These are phyloP conservation scores for Aphis gossypii DNA, from an alignment of 1,140 invertebrate genomes.

Conservation along the genomic window DNA sequence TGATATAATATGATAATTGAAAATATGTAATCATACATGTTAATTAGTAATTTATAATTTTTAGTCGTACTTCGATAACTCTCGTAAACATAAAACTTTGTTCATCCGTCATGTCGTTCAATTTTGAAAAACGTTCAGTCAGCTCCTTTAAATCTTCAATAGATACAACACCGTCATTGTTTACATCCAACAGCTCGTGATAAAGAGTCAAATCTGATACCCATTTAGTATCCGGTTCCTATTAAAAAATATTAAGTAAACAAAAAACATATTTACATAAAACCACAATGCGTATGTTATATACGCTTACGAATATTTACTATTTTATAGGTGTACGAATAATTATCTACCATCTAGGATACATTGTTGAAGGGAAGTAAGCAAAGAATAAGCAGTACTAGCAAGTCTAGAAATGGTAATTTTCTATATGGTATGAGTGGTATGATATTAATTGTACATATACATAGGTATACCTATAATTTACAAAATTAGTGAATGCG, in stretches of 20 bases:
- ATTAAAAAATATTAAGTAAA: neutral
- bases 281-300: neutral
- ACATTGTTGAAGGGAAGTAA: no score
- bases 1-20: no score
- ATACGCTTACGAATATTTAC: neutral
- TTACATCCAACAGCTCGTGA: constrained; percentile 80
- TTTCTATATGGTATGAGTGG: no score
- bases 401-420: no score
- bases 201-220: constrained; percentile 84
- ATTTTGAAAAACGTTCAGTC: constrained; percentile 74
- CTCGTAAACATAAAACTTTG: constrained; percentile 60
- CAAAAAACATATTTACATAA: neutral
- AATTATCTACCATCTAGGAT: neutral
- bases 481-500: no score
- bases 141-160: constrained; percentile 81
- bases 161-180: constrained; percentile 83
- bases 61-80: constrained; percentile 60
- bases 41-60: neutral
- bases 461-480: no score
- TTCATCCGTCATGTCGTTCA: constrained; percentile 69
- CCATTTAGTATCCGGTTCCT: constrained; percentile 68
- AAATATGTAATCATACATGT: neutral
- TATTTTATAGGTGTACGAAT: neutral
- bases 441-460: no score
- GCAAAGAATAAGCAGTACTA: no score